These are phyloP conservation scores for Pristionchus japonicus DNA, from an alignment of 2,888 invertebrate species.

Conservation along the genomic window DNA sequence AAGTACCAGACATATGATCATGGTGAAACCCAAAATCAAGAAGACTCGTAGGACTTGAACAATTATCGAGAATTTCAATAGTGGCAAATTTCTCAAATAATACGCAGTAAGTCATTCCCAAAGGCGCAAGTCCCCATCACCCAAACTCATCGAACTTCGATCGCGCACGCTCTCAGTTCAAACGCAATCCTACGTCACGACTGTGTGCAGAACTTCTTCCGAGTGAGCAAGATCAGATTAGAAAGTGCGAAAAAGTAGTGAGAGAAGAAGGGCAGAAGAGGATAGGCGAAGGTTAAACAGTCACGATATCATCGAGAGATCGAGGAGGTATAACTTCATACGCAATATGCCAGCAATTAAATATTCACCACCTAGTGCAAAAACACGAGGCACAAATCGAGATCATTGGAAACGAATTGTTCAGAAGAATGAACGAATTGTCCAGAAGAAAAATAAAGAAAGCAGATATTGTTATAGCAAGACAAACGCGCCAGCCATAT, in stretches of 20 bases:
- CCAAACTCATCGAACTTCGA: background rate
- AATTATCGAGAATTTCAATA: too few species aligned
- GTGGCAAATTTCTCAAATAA: too few species aligned
- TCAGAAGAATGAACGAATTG: too few species aligned
- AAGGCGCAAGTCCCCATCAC: background rate
- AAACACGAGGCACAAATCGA: background rate
- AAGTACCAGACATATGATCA: too few species aligned
- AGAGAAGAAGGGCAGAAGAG: background rate
- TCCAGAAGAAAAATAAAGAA: too few species aligned
- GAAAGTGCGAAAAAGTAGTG: slow-evolving; percentile 26
- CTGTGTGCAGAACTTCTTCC: background rate
- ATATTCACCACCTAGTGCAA: background rate
- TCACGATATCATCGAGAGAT: background rate
- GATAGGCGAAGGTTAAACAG: slow-evolving; percentile 16
- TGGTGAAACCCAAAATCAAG: too few species aligned
- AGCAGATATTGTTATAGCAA: too few species aligned
- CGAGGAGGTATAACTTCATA: background rate
- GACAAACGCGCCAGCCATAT: background rate
- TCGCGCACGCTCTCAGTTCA: background rate
- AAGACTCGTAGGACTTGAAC: too few species aligned
- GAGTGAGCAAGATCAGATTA: slow-evolving; percentile 28
- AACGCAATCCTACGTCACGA: slow-evolving; percentile 1
- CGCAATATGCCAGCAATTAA: background rate
- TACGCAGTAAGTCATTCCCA: too few species aligned
- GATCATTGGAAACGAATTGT: too few species aligned